phyloP scores from a whole-genome alignment of 2,888 invertebrate genomes.

The Tyria jacobaeae region DNA sequence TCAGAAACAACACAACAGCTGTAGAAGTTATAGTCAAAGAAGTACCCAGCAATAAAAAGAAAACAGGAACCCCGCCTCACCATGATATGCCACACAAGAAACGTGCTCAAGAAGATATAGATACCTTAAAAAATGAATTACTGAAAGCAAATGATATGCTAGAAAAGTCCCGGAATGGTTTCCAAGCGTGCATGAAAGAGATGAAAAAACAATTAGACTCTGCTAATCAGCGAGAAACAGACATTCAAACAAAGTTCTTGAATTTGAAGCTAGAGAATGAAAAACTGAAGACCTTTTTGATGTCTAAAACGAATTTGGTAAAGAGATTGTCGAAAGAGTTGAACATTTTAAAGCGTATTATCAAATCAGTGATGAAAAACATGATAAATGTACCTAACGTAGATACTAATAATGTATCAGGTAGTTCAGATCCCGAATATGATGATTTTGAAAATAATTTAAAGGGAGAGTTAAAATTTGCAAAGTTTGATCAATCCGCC shows the following conservation, averaged over 20 bases:
- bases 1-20: slow-evolving; percentile 73
- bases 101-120: slow-evolving; percentile 56
- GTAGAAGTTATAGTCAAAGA: slow-evolving; percentile 77
- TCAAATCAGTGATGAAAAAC: slow-evolving; percentile 61
- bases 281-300: slow-evolving; percentile 67
- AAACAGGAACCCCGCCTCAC: slow-evolving; percentile 31
- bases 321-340: slow-evolving; percentile 70
- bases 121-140: slow-evolving; percentile 59
- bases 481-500: slow-evolving; percentile 35
- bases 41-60: slow-evolving; percentile 56
- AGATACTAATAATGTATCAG: slow-evolving; percentile 40
- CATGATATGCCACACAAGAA: slow-evolving; percentile 31
- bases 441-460: slow-evolving; percentile 66
- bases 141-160: slow-evolving; percentile 56
- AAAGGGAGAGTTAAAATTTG: slow-evolving; percentile 53
- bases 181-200: slow-evolving; percentile 61
- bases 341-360: slow-evolving; percentile 59
- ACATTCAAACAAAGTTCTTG: slow-evolving; percentile 59
- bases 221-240: slow-evolving; percentile 62
- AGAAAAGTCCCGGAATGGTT: slow-evolving; percentile 56
- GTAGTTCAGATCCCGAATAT: slow-evolving; percentile 63
- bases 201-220: slow-evolving; percentile 68
- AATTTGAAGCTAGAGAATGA: slow-evolving; percentile 72
- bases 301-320: slow-evolving; percentile 65
- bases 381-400: slow-evolving; percentile 51